Evolutionary conservation across 2,797 vertebrate genomes (phyloP).

Genomic region (Diceros bicornis): DNA sequence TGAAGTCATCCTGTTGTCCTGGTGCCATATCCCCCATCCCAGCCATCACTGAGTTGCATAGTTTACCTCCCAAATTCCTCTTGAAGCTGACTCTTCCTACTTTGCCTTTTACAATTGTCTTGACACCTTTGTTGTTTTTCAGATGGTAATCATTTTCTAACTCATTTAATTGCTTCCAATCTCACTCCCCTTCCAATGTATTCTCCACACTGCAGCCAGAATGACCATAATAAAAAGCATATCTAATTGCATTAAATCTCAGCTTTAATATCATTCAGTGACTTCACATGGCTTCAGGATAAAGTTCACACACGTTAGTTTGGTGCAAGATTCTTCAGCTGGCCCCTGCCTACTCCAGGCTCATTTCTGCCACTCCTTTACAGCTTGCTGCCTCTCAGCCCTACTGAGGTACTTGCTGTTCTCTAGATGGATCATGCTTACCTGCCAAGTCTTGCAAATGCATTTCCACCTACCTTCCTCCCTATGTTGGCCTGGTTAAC

Average conservation of each 20-base stretch:
- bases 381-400: not conserved
- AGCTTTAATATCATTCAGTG: not conserved
- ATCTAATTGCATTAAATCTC: not conserved
- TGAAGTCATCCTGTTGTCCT: not conserved
- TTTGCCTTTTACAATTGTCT: not conserved
- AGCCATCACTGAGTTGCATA: not conserved
- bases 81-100: not conserved
- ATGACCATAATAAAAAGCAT: not conserved
- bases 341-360: not conserved
- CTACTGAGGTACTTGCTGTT: not conserved
- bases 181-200: not conserved
- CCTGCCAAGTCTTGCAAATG: not conserved
- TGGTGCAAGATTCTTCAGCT: not conserved
- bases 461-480: not conserved
- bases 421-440: not conserved
- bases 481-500: not conserved
- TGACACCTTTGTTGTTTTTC: not conserved
- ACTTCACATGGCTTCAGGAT: not conserved
- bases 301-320: not conserved
- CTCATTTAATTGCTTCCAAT: not conserved
- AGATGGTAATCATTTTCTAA: not conserved
- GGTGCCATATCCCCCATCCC: not conserved
- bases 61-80: not conserved
- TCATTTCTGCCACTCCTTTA: not conserved
- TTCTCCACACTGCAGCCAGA: not conserved